Percentiles rank a stretch among this genome's conserved stretches.
These are phyloP conservation scores for Cosmia trapezina DNA, from an alignment of 2,888 invertebrate species.

Conservation along the genomic window DNA sequence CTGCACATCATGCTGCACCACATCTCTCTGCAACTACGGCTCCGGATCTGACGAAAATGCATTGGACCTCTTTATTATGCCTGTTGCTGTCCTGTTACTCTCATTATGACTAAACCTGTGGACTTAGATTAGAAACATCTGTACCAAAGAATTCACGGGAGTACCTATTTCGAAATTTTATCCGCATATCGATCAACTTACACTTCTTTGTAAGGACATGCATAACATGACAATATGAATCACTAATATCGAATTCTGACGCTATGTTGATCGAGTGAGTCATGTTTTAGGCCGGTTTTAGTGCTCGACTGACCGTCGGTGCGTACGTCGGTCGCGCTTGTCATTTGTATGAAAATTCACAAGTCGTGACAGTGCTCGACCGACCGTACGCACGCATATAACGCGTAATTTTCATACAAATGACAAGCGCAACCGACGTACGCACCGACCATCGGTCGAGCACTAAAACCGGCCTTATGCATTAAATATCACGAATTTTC, in stretches of 20 bases:
- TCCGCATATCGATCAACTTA: conserved; percentile 30
- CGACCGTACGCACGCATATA: too few species aligned
- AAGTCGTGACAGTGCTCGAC: too few species aligned
- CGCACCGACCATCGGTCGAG: too few species aligned
- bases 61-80: conserved; percentile 42
- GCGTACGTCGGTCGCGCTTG: too few species aligned
- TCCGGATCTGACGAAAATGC: conserved; percentile 81
- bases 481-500: not conserved
- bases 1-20: conserved; percentile 96
- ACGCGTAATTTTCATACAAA: too few species aligned
- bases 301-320: too few species aligned
- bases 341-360: too few species aligned
- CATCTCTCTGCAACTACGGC: conserved; percentile 94
- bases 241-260: conserved; percentile 2
- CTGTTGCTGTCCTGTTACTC: conserved; percentile 37
- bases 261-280: not conserved
- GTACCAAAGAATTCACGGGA: conserved; percentile 46
- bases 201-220: conserved; percentile 2
- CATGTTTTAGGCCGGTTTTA: too few species aligned
- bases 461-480: too few species aligned
- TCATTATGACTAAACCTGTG: conserved; percentile 58
- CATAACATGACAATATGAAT: not conserved
- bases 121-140: conserved; percentile 36
- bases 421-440: too few species aligned
- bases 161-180: conserved; percentile 13